Conservation (phyloP, 2,888 invertebrate genomes). For the Criorhina ranunculi region DNA sequence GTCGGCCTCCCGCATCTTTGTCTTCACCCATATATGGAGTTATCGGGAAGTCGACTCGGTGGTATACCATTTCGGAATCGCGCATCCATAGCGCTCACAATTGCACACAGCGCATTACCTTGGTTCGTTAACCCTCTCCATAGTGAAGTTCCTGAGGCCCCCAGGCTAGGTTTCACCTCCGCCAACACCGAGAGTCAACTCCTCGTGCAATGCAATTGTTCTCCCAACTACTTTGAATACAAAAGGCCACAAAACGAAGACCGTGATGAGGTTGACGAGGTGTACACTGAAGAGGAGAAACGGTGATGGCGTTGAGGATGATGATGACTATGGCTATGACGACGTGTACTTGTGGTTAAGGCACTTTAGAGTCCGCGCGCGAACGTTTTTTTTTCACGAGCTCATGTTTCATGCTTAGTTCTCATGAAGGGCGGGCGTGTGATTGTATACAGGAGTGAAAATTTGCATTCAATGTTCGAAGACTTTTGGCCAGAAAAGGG, state of each 20-base stretch:
- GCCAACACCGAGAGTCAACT: background rate
- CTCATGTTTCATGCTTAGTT: constrained; percentile 14
- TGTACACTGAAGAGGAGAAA: background rate
- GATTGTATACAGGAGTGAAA: constrained; percentile 57
- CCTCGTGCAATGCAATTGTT: constrained; percentile 60
- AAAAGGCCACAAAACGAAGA: constrained; percentile 61
- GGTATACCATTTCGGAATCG: constrained; percentile 70
- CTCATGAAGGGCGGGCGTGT: constrained; percentile 15
- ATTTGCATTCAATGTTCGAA: constrained; percentile 74
- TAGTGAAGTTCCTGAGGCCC: constrained; percentile 21
- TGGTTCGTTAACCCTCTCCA: constrained; percentile 63
- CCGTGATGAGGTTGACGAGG: constrained; percentile 42
- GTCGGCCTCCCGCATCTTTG: constrained; percentile 69
- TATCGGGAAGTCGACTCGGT: constrained; percentile 34
- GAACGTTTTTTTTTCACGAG: constrained; percentile 28
- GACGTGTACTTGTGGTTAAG: constrained; percentile 68
- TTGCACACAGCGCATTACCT: constrained; percentile 23
- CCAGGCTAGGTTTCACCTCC: constrained; percentile 12
- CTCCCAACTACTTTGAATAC: constrained; percentile 72
- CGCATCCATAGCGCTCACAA: background rate
- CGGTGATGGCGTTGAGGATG: constrained; percentile 14
- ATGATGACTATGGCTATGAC: constrained; percentile 46
- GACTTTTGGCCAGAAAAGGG: constrained; percentile 65
- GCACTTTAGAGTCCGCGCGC: constrained; percentile 62
- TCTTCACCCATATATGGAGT: constrained; percentile 53